Percentiles rank a stretch among this genome's conserved stretches.
Evolutionary conservation across 2,888 invertebrate genomes (phyloP).

Genomic region (Imbricaverruca yamaguchii): DNA sequence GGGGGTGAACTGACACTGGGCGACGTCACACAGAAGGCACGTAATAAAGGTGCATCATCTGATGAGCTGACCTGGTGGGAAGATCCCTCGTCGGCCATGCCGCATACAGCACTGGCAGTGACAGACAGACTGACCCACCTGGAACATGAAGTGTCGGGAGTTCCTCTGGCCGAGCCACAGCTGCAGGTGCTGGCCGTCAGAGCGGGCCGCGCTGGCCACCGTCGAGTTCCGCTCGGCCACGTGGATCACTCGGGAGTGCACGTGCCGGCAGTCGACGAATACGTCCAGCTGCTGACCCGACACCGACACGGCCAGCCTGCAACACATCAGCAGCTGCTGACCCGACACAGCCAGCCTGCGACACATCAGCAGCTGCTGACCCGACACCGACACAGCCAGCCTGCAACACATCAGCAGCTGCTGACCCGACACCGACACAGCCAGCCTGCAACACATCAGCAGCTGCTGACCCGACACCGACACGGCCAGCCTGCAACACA

Average conservation of each 20-base stretch:
- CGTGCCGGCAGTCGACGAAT: conserved; percentile 75
- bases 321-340: neutral
- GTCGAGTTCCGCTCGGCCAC: conserved; percentile 57
- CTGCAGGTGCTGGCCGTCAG: conserved; percentile 38
- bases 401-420: conserved; percentile 43
- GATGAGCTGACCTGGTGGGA: too few relatives aligned
- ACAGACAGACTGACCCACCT: conserved; percentile 50
- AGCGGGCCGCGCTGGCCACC: conserved; percentile 35
- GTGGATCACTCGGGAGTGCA: conserved; percentile 66
- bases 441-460: conserved; percentile 45
- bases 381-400: conserved; percentile 24
- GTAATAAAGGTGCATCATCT: too few relatives aligned
- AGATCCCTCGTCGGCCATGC: too few relatives aligned
- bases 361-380: conserved; percentile 10
- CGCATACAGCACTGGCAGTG: too few relatives aligned
- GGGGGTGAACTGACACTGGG: too few relatives aligned
- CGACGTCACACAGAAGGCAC: too few relatives aligned
- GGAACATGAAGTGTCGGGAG: conserved; percentile 74
- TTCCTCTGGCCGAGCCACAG: conserved; percentile 84
- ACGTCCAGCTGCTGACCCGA: conserved; percentile 71
- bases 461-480: neutral
- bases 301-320: conserved; percentile 63
- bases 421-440: conserved; percentile 72
- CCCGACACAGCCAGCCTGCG: neutral
- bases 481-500: neutral